phyloP scores from a whole-genome alignment of 2,888 invertebrate species.

The Arctia plantaginis region DNA sequence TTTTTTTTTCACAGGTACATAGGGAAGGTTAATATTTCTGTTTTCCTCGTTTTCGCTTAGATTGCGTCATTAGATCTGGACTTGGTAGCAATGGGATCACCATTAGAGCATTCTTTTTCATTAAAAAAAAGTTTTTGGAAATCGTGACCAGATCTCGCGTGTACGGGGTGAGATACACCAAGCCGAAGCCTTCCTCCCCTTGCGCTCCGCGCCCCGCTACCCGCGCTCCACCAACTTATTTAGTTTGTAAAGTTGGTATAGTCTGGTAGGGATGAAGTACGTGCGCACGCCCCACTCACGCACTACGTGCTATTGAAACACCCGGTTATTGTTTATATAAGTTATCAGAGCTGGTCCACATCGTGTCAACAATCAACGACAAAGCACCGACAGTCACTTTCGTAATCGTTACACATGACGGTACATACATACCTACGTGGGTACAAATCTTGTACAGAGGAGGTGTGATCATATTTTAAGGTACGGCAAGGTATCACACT shows the following conservation, averaged over 20 bases:
- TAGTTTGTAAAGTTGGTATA: constrained; percentile 1
- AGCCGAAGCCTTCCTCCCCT: neutral
- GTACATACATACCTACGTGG: neutral
- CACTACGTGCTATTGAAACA: neutral
- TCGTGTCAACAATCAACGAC: neutral
- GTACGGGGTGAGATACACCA: neutral
- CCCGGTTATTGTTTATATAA: neutral
- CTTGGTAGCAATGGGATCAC: neutral
- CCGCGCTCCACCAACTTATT: neutral
- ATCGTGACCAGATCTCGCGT: neutral
- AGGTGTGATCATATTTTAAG: too few species aligned
- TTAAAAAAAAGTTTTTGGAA: neutral
- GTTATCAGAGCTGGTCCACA: neutral
- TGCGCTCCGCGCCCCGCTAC: neutral
- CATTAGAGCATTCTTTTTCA: neutral
- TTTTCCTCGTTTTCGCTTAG: neutral
- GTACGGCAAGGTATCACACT: too few species aligned
- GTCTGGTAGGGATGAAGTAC: neutral
- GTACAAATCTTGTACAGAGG: too few species aligned
- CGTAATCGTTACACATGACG: neutral
- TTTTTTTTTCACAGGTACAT: too few species aligned
- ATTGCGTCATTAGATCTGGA: too few species aligned
- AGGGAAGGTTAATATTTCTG: too few species aligned
- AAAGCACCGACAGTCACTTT: neutral
- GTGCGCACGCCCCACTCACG: neutral